Conservation (phyloP, 2,797 vertebrate species). For the Mormyrus hasselquistii region DNA sequence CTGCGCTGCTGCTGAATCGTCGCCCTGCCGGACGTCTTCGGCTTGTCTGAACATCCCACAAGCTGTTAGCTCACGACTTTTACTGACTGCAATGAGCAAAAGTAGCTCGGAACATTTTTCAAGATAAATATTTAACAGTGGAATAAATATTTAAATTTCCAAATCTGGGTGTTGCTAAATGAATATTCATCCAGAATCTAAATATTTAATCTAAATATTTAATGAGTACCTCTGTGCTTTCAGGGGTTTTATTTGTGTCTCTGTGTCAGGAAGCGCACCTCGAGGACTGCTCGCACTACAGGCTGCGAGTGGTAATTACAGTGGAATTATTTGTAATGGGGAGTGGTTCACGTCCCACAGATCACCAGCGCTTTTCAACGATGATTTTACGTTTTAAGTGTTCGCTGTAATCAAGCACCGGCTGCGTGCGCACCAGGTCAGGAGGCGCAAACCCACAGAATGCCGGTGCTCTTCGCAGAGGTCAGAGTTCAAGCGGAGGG, state of each 20-base stretch:
- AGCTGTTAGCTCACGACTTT: neutral
- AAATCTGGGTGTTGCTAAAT: slow-evolving; percentile 17
- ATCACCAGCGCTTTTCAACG: neutral
- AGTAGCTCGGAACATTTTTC: slow-evolving; percentile 18
- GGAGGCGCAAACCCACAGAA: neutral
- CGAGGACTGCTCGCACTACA: neutral
- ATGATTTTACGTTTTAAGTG: neutral
- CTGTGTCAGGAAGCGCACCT: neutral
- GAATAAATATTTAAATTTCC: slow-evolving; percentile 53
- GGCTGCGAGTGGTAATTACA: neutral
- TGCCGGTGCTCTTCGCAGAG: neutral
- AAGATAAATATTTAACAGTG: slow-evolving; percentile 41
- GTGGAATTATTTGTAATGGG: neutral
- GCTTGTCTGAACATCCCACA: neutral
- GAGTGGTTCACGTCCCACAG: neutral
- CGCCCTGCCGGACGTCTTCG: neutral
- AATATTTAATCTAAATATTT: slow-evolving; percentile 20
- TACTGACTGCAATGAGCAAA: neutral
- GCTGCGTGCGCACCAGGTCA: neutral
- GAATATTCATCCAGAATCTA: slow-evolving; percentile 18
- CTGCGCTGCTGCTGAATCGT: neutral
- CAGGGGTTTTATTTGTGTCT: slow-evolving; percentile 18
- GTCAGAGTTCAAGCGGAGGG: neutral
- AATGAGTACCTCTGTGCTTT: slow-evolving; percentile 29
- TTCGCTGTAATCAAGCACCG: neutral